Evolutionary conservation across 2,797 vertebrate genomes (phyloP).

Genomic region (Xenentodon cancila): DNA sequence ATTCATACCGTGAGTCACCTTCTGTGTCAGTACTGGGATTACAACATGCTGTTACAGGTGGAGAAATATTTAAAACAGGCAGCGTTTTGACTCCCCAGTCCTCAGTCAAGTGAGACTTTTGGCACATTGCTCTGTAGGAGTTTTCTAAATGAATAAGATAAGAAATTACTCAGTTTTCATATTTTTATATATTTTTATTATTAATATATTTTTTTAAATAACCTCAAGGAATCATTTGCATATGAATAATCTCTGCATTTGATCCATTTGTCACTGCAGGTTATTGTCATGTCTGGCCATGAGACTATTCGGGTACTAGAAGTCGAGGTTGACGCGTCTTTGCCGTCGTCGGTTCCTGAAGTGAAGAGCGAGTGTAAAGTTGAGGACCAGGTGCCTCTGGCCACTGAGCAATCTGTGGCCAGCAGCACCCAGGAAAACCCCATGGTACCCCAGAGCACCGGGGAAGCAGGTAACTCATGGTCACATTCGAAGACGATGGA

Average conservation of each 20-base stretch:
- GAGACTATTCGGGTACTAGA: slow-evolving; percentile 96
- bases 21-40: slow-evolving; percentile 20
- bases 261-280: slow-evolving; percentile 76
- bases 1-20: slow-evolving; percentile 48
- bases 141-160: not conserved
- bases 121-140: not conserved
- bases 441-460: slow-evolving; percentile 38
- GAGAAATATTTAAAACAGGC: slow-evolving; percentile 4
- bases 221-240: not conserved
- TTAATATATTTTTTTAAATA: too few species aligned
- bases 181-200: too few species aligned
- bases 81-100: not conserved
- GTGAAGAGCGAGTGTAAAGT: slow-evolving; percentile 63
- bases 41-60: slow-evolving; percentile 6
- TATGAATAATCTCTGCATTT: slow-evolving; percentile 5
- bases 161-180: too few species aligned
- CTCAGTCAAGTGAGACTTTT: slow-evolving; percentile 5
- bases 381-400: slow-evolving; percentile 55
- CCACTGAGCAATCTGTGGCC: slow-evolving; percentile 56
- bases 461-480: slow-evolving; percentile 65
- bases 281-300: slow-evolving; percentile 96
- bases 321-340: slow-evolving; percentile 88
- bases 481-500: not conserved
- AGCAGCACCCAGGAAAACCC: slow-evolving; percentile 50
- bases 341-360: slow-evolving; percentile 63